Percentiles rank a stretch among this genome's conserved stretches.
phyloP scores from a whole-genome alignment of 2,113 vertebrate species.

The Dolichallabes microphthalmus region DNA sequence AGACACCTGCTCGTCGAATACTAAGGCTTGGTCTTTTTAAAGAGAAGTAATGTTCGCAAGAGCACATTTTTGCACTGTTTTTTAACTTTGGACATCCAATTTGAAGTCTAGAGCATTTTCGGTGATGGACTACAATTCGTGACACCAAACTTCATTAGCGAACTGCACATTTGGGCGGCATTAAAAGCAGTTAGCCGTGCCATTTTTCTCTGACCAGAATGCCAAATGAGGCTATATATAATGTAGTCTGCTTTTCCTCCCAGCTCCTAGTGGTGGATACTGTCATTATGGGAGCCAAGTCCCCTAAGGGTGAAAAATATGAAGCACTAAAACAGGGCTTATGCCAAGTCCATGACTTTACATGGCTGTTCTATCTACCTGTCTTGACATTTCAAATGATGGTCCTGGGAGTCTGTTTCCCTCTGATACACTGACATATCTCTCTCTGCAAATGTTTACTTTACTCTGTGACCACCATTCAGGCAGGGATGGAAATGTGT shows the following conservation, averaged over 20 bases:
- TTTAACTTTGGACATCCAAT: slow-evolving; percentile 24
- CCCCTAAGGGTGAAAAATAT: slow-evolving; percentile 44
- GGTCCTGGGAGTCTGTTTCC: slow-evolving; percentile 16
- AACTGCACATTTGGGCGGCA: slow-evolving; percentile 32
- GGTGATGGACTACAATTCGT: slow-evolving; percentile 30
- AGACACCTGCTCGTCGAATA: slow-evolving; percentile 28
- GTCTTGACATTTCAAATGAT: slow-evolving; percentile 49
- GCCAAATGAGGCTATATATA: slow-evolving; percentile 27
- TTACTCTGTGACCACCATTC: slow-evolving; percentile 7
- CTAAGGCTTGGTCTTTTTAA: neutral
- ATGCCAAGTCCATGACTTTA: slow-evolving; percentile 36
- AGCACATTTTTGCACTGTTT: neutral
- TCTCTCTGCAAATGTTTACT: slow-evolving; percentile 30
- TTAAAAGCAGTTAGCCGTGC: slow-evolving; percentile 32
- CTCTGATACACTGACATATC: slow-evolving; percentile 6
- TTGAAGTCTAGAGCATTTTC: slow-evolving; percentile 21
- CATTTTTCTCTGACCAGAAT: slow-evolving; percentile 46
- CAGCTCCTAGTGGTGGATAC: slow-evolving; percentile 36
- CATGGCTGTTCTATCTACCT: slow-evolving; percentile 34
- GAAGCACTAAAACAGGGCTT: slow-evolving; percentile 45
- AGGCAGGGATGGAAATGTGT: slow-evolving; percentile 6
- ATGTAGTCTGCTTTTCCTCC: slow-evolving; percentile 26
- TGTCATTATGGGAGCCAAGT: slow-evolving; percentile 39
- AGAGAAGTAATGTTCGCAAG: neutral
- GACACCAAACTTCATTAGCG: slow-evolving; percentile 45